Percentiles rank a stretch among this genome's conserved stretches.
Conservation (phyloP, 2,113 vertebrate species). For the Semnornis frantzii region DNA sequence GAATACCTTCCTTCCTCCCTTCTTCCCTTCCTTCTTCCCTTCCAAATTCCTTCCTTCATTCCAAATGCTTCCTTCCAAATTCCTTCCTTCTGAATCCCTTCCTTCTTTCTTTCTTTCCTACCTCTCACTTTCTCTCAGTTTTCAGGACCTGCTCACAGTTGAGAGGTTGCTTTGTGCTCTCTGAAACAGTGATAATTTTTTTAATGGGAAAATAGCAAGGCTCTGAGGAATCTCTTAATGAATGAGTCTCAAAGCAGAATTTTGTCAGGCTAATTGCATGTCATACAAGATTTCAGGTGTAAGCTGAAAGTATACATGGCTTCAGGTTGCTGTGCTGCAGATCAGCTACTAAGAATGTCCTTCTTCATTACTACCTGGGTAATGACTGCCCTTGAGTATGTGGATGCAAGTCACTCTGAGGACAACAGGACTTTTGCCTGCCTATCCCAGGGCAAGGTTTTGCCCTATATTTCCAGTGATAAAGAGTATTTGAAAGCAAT, state of each 20-base stretch:
- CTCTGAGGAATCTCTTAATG: slow-evolving; percentile 38
- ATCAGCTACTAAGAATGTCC: slow-evolving; percentile 12
- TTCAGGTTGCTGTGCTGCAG: background rate
- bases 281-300: background rate
- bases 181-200: background rate
- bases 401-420: background rate
- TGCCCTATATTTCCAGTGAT: slow-evolving; percentile 1
- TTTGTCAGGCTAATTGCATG: slow-evolving; percentile 41
- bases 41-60: too few species aligned
- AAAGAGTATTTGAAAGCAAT: background rate
- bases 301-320: slow-evolving; percentile 8
- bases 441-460: slow-evolving; percentile 14
- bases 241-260: slow-evolving; percentile 31
- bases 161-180: background rate
- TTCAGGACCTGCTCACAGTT: background rate
- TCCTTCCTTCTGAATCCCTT: too few species aligned
- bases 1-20: too few species aligned
- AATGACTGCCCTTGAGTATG: background rate
- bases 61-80: too few species aligned
- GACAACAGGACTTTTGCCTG: background rate
- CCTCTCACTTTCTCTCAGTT: background rate
- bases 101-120: too few species aligned
- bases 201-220: slow-evolving; percentile 15
- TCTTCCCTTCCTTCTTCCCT: too few species aligned
- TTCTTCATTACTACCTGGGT: slow-evolving; percentile 33